These are phyloP conservation scores for Drosophila willistoni DNA, from an alignment of 1,140 invertebrate species.

Conservation along the genomic window DNA sequence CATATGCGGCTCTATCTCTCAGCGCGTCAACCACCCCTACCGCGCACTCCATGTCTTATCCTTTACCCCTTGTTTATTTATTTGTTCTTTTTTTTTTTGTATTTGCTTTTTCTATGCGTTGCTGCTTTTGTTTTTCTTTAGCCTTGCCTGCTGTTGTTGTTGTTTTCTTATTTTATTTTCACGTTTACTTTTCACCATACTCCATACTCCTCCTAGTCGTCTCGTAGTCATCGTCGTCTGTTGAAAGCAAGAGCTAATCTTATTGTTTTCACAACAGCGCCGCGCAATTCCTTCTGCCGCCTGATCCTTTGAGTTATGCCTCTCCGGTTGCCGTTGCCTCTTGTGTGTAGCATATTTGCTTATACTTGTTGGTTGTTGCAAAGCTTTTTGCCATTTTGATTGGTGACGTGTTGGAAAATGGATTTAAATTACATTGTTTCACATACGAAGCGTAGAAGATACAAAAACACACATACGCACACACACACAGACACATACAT, in stretches of 20 bases:
- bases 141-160: constrained; percentile 33
- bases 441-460: constrained; percentile 25
- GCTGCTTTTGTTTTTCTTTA: constrained; percentile 68
- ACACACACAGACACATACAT: too few species aligned
- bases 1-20: constrained; percentile 43
- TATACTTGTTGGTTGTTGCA: constrained; percentile 45
- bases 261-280: constrained; percentile 75
- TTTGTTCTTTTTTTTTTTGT: constrained; percentile 60
- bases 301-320: constrained; percentile 80
- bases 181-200: constrained; percentile 49
- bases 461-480: too few species aligned
- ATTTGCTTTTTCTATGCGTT: constrained; percentile 57
- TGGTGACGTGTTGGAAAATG: constrained; percentile 79
- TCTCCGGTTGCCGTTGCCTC: constrained; percentile 20
- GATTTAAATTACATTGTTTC: constrained; percentile 80
- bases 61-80: constrained; percentile 65
- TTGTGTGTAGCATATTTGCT: constrained; percentile 44
- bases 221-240: constrained; percentile 12
- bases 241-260: constrained; percentile 76
- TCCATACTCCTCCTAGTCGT: constrained; percentile 22
- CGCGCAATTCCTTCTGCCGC: constrained; percentile 35
- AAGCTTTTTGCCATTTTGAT: constrained; percentile 80
- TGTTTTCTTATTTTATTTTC: constrained; percentile 62
- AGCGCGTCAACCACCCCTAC: constrained; percentile 9
- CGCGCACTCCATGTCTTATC: background rate